Percentiles rank a stretch among this genome's conserved stretches.
phyloP scores from a whole-genome alignment of 1,140 invertebrate genomes.

The Mactra quadrangularis region DNA sequence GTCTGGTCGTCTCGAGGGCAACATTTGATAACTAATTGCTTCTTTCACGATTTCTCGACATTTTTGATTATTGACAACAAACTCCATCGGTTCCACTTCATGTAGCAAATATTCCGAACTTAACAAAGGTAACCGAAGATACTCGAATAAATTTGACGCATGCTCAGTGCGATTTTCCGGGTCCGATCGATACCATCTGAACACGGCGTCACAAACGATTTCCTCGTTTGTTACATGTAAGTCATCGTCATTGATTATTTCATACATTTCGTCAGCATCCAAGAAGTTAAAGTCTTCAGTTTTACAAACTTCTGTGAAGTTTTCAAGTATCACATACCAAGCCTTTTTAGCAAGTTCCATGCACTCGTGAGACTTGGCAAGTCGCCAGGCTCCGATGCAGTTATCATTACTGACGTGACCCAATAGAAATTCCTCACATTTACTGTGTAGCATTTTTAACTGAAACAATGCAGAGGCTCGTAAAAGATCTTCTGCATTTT shows the following conservation, averaged over 20 bases:
- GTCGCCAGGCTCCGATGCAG: constrained; percentile 73
- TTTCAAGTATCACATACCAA: constrained; percentile 70
- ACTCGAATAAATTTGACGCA: constrained; percentile 69
- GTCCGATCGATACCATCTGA: constrained; percentile 71
- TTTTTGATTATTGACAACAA: constrained; percentile 64
- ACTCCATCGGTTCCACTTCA: constrained; percentile 69
- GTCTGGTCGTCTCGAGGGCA: constrained; percentile 72
- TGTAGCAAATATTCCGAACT: constrained; percentile 75
- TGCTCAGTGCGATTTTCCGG: constrained; percentile 64
- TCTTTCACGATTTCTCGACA: constrained; percentile 76
- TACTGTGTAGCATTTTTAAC: constrained; percentile 69
- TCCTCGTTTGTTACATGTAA: constrained; percentile 74
- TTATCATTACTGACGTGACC: constrained; percentile 69
- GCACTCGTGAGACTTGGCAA: constrained; percentile 72
- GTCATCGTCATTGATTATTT: constrained; percentile 73
- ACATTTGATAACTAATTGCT: constrained; percentile 77
- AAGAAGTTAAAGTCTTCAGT: constrained; percentile 71
- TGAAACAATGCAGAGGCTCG: constrained; percentile 73
- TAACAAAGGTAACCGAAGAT: constrained; percentile 71
- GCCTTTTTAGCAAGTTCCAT: constrained; percentile 67
- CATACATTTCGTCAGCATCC: constrained; percentile 70
- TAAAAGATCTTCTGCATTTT: constrained; percentile 74
- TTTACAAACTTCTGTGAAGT: constrained; percentile 70
- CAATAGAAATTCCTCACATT: constrained; percentile 74
- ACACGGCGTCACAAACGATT: constrained; percentile 75